Evolutionary conservation across 1,140 invertebrate species (phyloP).

Genomic region (Leptonema lineaticorne): DNA sequence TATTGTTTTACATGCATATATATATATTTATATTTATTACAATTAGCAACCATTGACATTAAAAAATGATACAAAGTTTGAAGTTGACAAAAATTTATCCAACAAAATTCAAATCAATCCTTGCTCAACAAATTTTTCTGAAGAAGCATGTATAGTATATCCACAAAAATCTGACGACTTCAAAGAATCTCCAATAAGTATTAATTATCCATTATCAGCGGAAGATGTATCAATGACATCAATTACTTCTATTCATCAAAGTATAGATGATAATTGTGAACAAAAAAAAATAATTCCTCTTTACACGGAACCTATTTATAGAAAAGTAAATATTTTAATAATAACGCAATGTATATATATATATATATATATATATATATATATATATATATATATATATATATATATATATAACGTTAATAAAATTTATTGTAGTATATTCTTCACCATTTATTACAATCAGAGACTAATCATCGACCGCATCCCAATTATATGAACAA

Average conservation of each 20-base stretch:
- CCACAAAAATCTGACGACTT: neutral
- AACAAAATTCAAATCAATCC: too few relatives aligned
- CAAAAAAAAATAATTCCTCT: neutral
- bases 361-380: too few relatives aligned
- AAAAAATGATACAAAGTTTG: too few relatives aligned
- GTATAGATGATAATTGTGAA: neutral
- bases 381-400: too few relatives aligned
- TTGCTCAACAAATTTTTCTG: too few relatives aligned
- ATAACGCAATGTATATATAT: neutral
- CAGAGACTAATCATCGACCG: conserved; percentile 45
- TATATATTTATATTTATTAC: too few relatives aligned
- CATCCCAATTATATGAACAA: conserved; percentile 65
- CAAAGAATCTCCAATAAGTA: neutral
- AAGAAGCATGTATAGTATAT: too few relatives aligned
- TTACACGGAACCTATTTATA: conserved; percentile 21
- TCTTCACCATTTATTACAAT: conserved; percentile 29
- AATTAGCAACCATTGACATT: too few relatives aligned
- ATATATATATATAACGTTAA: too few relatives aligned
- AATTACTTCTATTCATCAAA: neutral
- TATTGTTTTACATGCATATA: too few relatives aligned
- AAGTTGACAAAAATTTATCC: too few relatives aligned
- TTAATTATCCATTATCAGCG: neutral
- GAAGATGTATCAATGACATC: conserved; percentile 1
- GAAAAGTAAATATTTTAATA: conserved; percentile 4
- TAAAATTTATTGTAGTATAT: conserved; percentile 35